Base-by-base conservation (phyloP, 2,797 vertebrate genomes). In the Enteromius thamalakanensis region DNA sequence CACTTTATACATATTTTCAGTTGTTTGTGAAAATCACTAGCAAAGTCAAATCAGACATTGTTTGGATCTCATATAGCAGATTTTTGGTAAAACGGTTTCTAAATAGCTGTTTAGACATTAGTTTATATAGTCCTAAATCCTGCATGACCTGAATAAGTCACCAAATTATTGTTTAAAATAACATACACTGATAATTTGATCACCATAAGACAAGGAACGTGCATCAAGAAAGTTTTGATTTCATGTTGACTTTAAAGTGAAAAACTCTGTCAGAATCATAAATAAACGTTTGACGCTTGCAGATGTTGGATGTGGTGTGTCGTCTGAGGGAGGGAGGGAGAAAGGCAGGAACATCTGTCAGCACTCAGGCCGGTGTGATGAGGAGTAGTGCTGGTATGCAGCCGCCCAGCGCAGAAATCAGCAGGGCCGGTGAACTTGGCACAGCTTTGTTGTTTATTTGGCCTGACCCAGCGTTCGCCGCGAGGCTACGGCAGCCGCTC, bases 371-470 rank as follows among this genome's bases (percentile, higher is more conserved):
- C 89, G 91, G 90, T 92, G 92, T 94, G 95, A 95, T 92, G 94
- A 94, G 94, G 90, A 91, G 94, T 92, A 93, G 93, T 93, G 93
- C 95, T 92, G 95, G 95, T 94, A 94, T 94, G 95, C 92, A 89
- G 90, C 90, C 93, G 92, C 91, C 93, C 93, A 90, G 93, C 92
- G 92, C 92, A 91, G 90, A 94, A 96, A 96, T 95, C 94, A 94
- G 92, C 93, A 93, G 93, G 95, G 96, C 94, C 90, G 94, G 94
- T 96, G 95, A 95, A 96, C 95, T 96, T 96, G 95, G 96, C 94
- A 91, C 93, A 92, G 92, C 94, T 92, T 93, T 80, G 93, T 95
- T 98, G 96, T 98, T 98, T 98, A 98, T 98, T 97, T 97, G 96
- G 95, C 96, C 97, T 95, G 96, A 96, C 96, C 96, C 95, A 88